Base-by-base conservation (phyloP, 2,113 vertebrate species). In the Hydropotes inermis region DNA sequence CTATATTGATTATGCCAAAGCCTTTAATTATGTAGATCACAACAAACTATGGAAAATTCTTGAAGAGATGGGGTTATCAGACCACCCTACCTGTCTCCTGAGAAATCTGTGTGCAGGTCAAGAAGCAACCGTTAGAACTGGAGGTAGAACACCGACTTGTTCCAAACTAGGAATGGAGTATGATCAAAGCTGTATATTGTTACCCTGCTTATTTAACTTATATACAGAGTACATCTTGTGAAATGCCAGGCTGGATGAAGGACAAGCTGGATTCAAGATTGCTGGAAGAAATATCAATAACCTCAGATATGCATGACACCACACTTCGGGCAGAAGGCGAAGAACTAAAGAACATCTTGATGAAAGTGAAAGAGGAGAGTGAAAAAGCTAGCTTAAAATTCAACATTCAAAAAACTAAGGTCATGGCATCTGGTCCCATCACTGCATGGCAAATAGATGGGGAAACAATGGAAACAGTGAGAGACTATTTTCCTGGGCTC, bases 151-250 rank as follows among this genome's bases (percentile, higher is more conserved):
- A 67, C 64, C 1, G 17, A 67, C 33, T 67, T 9, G n/a, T 36
- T 70, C 67, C 67, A 70, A 21, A 36, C 67, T 36, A 21, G n/a
- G n/a, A 23, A 70, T 36, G 64, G 64, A 23, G n/a, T 36, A 36
- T 2, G 0, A 36, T 70, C 67, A 70, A 36, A 10, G 17, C 67
- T 70, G n/a, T 12, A 23, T 70, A 23, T 36, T 70, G n/a, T 70
- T 10, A 70, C 67, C n/a, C 9, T 23, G n/a, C 67, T 70, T 70
- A 36, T 70, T 70, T 70, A 70, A 70, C 19, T 70, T 39, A 3
- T 23, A 36, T 70, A 19, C 19, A 36, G 64, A 23, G 0, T 70
- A 70, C 4, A 36, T 70, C 67, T 12, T 23, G 67, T 0, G 0
- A 36, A 70, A 70, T 70, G 19, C n/a, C 9, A 3, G n/a, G 67